Evolutionary conservation across 2,113 vertebrate genomes (phyloP).

Genomic region (Labeo catla): DNA sequence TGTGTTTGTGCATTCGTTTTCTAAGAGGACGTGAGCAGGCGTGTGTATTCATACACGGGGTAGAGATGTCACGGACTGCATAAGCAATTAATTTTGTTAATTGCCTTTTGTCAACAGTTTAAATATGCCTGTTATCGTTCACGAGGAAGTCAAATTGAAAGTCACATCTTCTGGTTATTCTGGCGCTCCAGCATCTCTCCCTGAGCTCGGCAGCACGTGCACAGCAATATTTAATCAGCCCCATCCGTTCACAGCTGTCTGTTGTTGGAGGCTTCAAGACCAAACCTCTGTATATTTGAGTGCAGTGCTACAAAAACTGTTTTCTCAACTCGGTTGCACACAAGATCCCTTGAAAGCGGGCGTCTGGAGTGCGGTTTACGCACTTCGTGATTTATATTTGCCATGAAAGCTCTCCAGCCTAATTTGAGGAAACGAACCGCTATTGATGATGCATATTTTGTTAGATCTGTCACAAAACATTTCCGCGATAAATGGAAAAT

Average conservation of each 20-base stretch:
- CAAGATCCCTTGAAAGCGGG: background rate
- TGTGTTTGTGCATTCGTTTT: conserved; percentile 1
- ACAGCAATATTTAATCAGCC: conserved; percentile 12
- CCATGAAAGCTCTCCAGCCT: background rate
- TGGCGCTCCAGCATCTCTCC: background rate
- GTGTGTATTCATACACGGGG: background rate
- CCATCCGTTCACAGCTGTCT: background rate
- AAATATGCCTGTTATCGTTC: conserved; percentile 1
- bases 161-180: background rate
- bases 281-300: background rate
- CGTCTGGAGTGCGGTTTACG: background rate
- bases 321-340: background rate
- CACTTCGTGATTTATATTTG: background rate
- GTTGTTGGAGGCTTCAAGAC: background rate
- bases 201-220: background rate
- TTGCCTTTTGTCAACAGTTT: conserved; percentile 16
- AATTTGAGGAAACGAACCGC: background rate
- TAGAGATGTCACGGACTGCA: conserved; percentile 14
- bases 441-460: background rate
- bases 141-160: conserved; percentile 14
- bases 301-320: background rate
- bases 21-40: background rate
- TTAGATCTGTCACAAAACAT: background rate
- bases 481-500: background rate
- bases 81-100: conserved; percentile 20